Base-by-base conservation (phyloP, 2,113 vertebrate species). In the Hepsetus odoe region DNA sequence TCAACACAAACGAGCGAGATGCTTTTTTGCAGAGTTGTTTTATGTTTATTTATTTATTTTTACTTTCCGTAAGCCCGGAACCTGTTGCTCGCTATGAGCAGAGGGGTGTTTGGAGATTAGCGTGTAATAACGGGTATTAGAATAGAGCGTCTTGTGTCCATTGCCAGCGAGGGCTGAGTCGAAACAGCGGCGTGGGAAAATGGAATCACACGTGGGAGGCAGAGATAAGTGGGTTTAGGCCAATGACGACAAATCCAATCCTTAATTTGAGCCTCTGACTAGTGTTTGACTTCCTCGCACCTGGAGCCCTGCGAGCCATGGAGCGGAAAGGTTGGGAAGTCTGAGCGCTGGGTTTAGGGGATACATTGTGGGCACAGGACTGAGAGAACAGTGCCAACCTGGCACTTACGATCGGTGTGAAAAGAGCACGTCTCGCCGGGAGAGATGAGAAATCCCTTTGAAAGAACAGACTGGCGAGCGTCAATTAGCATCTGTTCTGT, bases 211-310 rank as follows among this genome's bases (percentile, higher is more conserved):
- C 58, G 64, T 82, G 84, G 79, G 40, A 40, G 30, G 65, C 28
- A 13, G 72, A 77, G 84, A 85, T 85, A 82, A 86, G 62, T n/a
- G 73, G 74, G 53, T 75, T 80, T 80, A 71, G 40, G 33, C 73
- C 58, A 51, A 65, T 69, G n/a, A 80, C 42, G 28, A 70, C 38
- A 58, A 58, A 44, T 35, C 55, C 76, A 83, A 82, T 79, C 46
- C 69, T 79, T 85, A 76, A 81, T 85, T 83, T 80, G 72, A 18
- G 42, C 16, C 74, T 68, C 51, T 65, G 61, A 65, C 68, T 67
- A 38, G 51, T 59, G n/a, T 53, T 44, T 69, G 65, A 77, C 75
- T 69, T 69, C 53, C 35, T n/a, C 16, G 53, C 53, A 69, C 75
- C 75, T 59, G n/a, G 75, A 46, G 65, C n/a, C 16, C 35, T 26